phyloP scores from a whole-genome alignment of 2,113 vertebrate genomes.

The Chiloscyllium plagiosum region DNA sequence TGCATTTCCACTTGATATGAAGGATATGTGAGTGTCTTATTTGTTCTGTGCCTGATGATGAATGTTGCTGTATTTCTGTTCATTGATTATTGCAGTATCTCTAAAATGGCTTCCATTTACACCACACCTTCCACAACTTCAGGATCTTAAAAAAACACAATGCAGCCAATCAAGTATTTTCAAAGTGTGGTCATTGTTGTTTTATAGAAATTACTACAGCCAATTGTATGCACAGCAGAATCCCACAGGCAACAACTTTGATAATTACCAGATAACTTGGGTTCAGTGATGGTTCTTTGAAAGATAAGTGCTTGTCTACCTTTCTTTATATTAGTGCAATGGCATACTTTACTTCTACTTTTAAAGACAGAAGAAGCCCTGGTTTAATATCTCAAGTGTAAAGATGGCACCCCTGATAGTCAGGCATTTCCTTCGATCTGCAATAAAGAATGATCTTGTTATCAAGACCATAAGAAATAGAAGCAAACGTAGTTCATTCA shows the following conservation, averaged over 20 bases:
- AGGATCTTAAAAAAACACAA: neutral
- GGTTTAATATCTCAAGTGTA: neutral
- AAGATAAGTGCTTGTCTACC: neutral
- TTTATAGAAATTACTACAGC: neutral
- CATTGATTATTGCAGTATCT: neutral
- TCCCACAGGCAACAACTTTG: neutral
- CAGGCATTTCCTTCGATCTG: neutral
- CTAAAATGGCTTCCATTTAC: neutral
- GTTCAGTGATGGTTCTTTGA: neutral
- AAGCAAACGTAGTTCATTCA: no score
- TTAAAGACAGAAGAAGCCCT: no score
- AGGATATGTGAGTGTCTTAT: slow-evolving; percentile 43
- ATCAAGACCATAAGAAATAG: no score
- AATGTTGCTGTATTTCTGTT: neutral
- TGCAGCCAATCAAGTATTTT: neutral
- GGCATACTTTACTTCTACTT: neutral
- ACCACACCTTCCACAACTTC: neutral
- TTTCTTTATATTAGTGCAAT: neutral
- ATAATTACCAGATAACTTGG: neutral
- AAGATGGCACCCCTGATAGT: neutral
- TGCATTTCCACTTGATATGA: slow-evolving; percentile 53
- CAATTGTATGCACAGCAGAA: neutral
- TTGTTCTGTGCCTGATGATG: neutral
- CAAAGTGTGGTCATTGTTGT: neutral
- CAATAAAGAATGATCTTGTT: neutral